These are phyloP conservation scores for Elaeidobius kamerunicus DNA, from an alignment of 2,888 invertebrate species.

Conservation along the genomic window DNA sequence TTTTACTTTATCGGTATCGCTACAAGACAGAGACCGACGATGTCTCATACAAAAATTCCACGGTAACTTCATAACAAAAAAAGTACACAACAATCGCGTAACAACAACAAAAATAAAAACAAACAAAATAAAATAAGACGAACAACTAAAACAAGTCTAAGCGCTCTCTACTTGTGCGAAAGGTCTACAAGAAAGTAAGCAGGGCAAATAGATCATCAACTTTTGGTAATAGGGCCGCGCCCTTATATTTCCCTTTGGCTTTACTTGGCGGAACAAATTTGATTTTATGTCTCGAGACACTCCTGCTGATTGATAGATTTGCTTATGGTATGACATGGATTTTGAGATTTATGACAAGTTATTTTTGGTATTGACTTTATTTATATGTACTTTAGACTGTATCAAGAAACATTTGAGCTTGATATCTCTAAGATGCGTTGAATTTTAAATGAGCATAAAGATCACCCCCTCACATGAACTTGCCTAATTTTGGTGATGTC, in stretches of 20 bases:
- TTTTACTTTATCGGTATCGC: constrained; percentile 2
- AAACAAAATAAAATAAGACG: constrained; percentile 4
- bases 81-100: constrained; percentile 43
- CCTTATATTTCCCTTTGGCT: constrained; percentile 9
- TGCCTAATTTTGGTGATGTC: no score
- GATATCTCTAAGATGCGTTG: no score
- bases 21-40: constrained; percentile 29
- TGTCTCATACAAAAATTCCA: constrained; percentile 39
- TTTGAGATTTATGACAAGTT: no score
- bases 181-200: constrained; percentile 25
- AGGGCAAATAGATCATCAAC: constrained; percentile 8
- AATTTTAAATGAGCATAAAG: no score
- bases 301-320: constrained; percentile 5
- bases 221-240: constrained; percentile 16
- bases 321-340: constrained; percentile 5
- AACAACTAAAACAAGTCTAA: background rate
- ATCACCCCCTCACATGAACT: no score
- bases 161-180: constrained; percentile 9
- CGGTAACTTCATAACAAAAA: constrained; percentile 41
- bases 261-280: constrained; percentile 28
- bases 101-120: constrained; percentile 29
- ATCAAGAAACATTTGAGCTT: no score
- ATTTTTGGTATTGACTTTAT: no score
- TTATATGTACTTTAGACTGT: no score
- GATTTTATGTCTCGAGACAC: constrained; percentile 16